Evolutionary conservation across 2,113 vertebrate genomes (phyloP).

Genomic region (Chloebia gouldiae): DNA sequence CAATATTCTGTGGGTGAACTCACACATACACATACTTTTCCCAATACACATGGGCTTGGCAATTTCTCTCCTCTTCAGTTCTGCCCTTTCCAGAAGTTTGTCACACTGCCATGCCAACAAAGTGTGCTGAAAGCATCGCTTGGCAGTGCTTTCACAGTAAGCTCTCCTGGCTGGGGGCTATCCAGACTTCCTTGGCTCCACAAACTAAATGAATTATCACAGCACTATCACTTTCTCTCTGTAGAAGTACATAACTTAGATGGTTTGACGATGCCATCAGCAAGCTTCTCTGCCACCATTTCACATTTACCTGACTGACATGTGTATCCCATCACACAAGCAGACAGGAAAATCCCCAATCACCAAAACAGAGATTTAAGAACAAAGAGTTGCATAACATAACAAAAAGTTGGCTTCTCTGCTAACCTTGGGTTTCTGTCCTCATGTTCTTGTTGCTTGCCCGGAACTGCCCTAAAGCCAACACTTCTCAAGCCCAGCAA

Average conservation of each 20-base stretch:
- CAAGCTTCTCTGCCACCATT: not conserved
- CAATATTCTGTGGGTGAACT: not conserved
- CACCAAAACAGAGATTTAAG: not conserved
- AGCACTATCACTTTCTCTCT: not conserved
- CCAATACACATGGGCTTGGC: not conserved
- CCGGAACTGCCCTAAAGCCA: accelerated
- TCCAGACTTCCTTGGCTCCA: not conserved
- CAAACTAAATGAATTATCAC: not conserved
- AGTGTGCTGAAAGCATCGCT: not conserved
- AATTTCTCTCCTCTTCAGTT: not conserved
- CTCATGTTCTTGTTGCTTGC: not conserved
- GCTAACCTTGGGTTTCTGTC: not conserved
- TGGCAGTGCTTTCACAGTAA: not conserved
- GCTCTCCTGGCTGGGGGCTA: not conserved
- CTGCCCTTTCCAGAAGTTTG: conserved; percentile 3
- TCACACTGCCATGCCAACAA: not conserved
- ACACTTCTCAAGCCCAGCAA: not conserved
- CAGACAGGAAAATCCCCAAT: not conserved
- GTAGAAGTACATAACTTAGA: not conserved
- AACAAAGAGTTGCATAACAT: not conserved
- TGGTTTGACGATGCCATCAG: not conserved
- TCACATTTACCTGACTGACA: not conserved
- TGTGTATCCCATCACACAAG: not conserved
- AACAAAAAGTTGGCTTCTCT: not conserved
- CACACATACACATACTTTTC: not conserved